Evolutionary conservation across 1,140 invertebrate genomes (phyloP).

Genomic region (Leptopilina clavipes): DNA sequence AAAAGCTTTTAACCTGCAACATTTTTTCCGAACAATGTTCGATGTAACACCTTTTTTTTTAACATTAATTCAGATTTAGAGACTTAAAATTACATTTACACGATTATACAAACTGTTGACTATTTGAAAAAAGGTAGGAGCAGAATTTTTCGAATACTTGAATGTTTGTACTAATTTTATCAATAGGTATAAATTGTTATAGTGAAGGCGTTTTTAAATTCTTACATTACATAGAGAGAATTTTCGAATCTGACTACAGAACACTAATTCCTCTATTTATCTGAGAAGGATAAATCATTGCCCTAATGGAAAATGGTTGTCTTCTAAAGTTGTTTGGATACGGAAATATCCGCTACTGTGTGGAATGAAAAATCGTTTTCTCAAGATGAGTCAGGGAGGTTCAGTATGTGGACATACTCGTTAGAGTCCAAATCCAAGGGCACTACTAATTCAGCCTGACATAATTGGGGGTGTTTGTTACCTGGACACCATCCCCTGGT

Average conservation of each 20-base stretch:
- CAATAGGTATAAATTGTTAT: too few relatives aligned
- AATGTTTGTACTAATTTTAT: too few relatives aligned
- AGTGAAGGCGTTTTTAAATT: too few relatives aligned
- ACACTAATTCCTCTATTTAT: background rate
- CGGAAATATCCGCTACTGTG: slow-evolving; percentile 58
- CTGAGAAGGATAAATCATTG: background rate
- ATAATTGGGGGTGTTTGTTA: slow-evolving; percentile 74
- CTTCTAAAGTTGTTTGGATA: slow-evolving; percentile 38
- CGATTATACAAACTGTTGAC: too few relatives aligned
- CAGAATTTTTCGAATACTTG: too few relatives aligned
- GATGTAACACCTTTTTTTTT: too few relatives aligned
- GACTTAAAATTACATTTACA: too few relatives aligned
- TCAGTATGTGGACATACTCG: slow-evolving; percentile 50
- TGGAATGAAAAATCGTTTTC: slow-evolving; percentile 66
- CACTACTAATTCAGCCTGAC: slow-evolving; percentile 73
- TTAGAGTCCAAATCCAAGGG: slow-evolving; percentile 63
- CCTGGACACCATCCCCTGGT: slow-evolving; percentile 63
- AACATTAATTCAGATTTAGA: too few relatives aligned
- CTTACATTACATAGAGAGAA: too few relatives aligned
- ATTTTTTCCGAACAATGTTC: slow-evolving; percentile 43
- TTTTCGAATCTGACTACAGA: too few relatives aligned
- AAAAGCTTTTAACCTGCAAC: slow-evolving; percentile 62
- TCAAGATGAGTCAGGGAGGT: slow-evolving; percentile 35
- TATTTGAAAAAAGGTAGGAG: too few relatives aligned
- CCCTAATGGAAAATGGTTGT: slow-evolving; percentile 15